phyloP scores from a whole-genome alignment of 2,888 invertebrate species.

The Polydrusus pterygomalis region DNA sequence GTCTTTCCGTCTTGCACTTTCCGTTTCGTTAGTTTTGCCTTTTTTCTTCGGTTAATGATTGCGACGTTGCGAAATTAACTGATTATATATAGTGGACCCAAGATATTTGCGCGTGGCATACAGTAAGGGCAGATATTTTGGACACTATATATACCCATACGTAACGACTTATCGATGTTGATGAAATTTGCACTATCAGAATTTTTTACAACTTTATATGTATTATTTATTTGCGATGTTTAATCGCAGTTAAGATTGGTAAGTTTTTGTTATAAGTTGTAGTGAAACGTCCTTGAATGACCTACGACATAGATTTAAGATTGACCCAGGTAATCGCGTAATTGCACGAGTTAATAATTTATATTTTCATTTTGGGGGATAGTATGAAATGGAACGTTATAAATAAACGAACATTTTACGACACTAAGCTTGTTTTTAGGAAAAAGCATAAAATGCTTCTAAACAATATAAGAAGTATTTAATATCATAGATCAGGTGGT shows the following conservation, averaged over 20 bases:
- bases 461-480: too few relatives aligned
- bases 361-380: constrained; percentile 31
- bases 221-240: constrained; percentile 19
- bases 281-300: constrained; percentile 47
- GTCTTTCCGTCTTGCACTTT: constrained; percentile 30
- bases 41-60: constrained; percentile 14
- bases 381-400: not conserved
- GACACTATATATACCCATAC: not conserved
- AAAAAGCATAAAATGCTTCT: too few relatives aligned
- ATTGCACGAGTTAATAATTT: constrained; percentile 4
- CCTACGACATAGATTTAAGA: constrained; percentile 46
- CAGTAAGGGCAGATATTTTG: too few relatives aligned
- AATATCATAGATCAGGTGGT: too few relatives aligned
- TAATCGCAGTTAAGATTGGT: constrained; percentile 29
- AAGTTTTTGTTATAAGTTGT: constrained; percentile 27
- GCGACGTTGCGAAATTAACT: constrained; percentile 7
- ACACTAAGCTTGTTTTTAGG: too few relatives aligned
- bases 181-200: not conserved
- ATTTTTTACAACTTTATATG: too few relatives aligned
- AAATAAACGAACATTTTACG: too few relatives aligned
- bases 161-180: not conserved
- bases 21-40: constrained; percentile 47
- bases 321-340: constrained; percentile 42
- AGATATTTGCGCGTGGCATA: too few relatives aligned
- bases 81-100: too few relatives aligned